phyloP scores from a whole-genome alignment of 2,888 invertebrate species.

The Nomada fucata region DNA sequence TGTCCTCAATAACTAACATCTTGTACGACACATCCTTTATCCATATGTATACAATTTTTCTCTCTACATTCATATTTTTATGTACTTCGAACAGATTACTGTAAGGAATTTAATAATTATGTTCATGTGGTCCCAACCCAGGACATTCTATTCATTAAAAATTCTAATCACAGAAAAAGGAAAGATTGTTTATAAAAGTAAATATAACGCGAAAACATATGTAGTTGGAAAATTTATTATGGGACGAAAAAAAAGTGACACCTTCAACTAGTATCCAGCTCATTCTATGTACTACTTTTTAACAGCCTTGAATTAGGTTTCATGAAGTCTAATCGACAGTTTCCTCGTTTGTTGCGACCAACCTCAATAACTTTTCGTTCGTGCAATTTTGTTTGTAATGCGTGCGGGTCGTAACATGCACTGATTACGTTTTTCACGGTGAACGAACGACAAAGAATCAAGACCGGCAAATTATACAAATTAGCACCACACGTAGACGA shows the following conservation, averaged over 20 bases:
- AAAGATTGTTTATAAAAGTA: background rate
- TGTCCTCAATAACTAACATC: background rate
- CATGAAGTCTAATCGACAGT: constrained; percentile 64
- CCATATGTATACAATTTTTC: background rate
- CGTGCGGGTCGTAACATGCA: constrained; percentile 28
- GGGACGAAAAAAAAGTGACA: constrained; percentile 14
- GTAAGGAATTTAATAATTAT: background rate
- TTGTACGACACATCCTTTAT: background rate
- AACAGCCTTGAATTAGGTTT: constrained; percentile 66
- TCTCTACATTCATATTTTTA: background rate
- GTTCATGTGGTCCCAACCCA: too few relatives aligned
- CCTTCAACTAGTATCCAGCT: constrained; percentile 50
- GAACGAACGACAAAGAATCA: constrained; percentile 30
- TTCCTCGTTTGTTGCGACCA: constrained; percentile 64
- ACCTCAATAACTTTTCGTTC: constrained; percentile 64
- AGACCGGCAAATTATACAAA: constrained; percentile 19
- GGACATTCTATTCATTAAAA: background rate
- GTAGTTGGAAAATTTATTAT: background rate
- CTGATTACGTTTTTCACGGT: constrained; percentile 44
- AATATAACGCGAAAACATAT: background rate
- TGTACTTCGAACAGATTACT: background rate
- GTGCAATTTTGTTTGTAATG: constrained; percentile 45
- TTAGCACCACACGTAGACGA: background rate
- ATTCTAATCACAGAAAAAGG: background rate
- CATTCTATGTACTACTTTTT: constrained; percentile 61